These are phyloP conservation scores for Bombyx mandarina DNA, from an alignment of 1,140 invertebrate species.

Conservation along the genomic window DNA sequence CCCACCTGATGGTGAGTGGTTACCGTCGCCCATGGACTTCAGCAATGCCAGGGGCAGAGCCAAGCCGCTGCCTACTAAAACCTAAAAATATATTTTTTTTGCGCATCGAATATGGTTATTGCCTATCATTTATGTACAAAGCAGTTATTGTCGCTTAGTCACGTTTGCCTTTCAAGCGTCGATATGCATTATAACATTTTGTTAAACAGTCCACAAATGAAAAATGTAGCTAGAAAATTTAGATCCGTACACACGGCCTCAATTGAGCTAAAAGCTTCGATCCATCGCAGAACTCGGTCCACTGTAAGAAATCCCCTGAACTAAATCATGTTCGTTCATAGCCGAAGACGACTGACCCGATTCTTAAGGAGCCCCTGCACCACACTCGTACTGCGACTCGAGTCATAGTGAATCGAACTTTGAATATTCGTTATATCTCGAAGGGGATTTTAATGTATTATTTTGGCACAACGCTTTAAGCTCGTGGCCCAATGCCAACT, in stretches of 20 bases:
- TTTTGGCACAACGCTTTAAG: slow-evolving; percentile 52
- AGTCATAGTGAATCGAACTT: background rate
- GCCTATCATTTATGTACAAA: no score
- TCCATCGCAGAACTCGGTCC: slow-evolving; percentile 51
- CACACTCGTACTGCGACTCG: slow-evolving; percentile 12
- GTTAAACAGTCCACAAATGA: no score
- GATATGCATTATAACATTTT: no score
- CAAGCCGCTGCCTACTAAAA: no score
- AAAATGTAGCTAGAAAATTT: no score
- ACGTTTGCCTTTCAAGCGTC: no score
- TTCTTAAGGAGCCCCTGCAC: slow-evolving; percentile 28
- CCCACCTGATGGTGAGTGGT: no score
- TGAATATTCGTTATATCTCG: background rate
- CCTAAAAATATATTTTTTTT: no score
- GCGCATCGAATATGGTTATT: no score
- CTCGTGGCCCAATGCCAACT: slow-evolving; percentile 45
- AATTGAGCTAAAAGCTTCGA: slow-evolving; percentile 58
- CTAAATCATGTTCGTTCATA: slow-evolving; percentile 38
- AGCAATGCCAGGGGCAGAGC: no score
- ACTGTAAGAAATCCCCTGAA: slow-evolving; percentile 40
- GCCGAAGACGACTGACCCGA: slow-evolving; percentile 37
- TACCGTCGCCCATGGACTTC: no score
- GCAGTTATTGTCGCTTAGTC: no score
- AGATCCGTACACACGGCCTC: background rate
- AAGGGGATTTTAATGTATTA: slow-evolving; percentile 46